Evolutionary conservation across 2,888 invertebrate species (phyloP).

Genomic region (Platypus cylindrus): DNA sequence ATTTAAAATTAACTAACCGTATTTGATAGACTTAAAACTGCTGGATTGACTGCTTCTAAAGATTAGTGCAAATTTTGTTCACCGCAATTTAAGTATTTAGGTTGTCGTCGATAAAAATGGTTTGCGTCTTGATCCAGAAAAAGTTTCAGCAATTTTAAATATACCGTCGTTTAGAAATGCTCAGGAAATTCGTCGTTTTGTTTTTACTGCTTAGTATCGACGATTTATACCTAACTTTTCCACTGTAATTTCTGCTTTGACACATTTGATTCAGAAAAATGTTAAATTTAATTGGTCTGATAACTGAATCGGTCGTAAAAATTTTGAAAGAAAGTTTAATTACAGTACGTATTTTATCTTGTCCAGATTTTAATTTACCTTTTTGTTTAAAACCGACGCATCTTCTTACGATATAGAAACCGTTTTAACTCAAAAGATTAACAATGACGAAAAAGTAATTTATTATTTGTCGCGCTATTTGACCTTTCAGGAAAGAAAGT

Average conservation of each 20-base stretch:
- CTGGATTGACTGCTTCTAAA: constrained; percentile 18
- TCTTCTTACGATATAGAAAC: constrained; percentile 15
- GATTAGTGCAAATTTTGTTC: constrained; percentile 21
- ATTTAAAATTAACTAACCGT: constrained; percentile 14
- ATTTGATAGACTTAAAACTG: constrained; percentile 9
- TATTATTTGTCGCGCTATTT: constrained; percentile 14
- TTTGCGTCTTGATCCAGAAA: constrained; percentile 17
- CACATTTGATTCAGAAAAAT: constrained; percentile 3
- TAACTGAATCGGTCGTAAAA: constrained; percentile 12
- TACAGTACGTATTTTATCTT: constrained; percentile 17
- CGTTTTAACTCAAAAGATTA: constrained; percentile 14
- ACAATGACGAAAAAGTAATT: constrained; percentile 16
- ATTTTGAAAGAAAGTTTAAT: constrained; percentile 14
- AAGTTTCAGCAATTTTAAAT: constrained; percentile 15
- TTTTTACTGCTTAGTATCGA: constrained; percentile 14
- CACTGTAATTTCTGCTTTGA: constrained; percentile 3
- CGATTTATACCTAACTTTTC: constrained; percentile 10
- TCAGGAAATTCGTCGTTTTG: constrained; percentile 6
- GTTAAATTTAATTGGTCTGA: no score
- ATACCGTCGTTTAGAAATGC: constrained; percentile 12
- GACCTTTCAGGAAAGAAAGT: constrained; percentile 12
- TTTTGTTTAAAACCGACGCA: constrained; percentile 1
- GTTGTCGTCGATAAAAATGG: constrained; percentile 22
- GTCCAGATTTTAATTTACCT: no score
- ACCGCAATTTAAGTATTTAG: constrained; percentile 22